Conservation (phyloP, 1,140 invertebrate species). For the Brachionus manjavacas region DNA sequence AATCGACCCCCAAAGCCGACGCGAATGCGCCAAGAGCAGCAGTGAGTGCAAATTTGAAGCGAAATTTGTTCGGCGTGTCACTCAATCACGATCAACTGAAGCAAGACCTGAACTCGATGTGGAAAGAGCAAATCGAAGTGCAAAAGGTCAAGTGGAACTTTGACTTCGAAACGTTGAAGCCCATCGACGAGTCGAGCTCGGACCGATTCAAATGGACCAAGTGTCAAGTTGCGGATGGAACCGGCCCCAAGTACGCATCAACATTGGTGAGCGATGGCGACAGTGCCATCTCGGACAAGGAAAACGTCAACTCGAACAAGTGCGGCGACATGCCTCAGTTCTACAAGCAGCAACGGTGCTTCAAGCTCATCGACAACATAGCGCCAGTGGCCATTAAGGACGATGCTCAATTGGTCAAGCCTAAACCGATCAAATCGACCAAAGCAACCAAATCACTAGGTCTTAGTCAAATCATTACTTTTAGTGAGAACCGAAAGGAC, state of each 20-base stretch:
- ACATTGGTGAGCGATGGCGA: not conserved
- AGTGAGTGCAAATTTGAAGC: not conserved
- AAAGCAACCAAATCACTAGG: not conserved
- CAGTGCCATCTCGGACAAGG: not conserved
- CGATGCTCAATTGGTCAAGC: not conserved
- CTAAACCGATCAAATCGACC: not conserved
- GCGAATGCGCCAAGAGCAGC: not conserved
- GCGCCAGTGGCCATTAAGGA: not conserved
- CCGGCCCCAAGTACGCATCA: not conserved
- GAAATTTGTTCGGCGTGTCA: conserved; percentile 23
- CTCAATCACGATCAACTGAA: conserved; percentile 30
- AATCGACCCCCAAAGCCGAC: not conserved
- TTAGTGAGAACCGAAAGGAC: conserved; percentile 37
- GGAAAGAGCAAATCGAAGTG: conserved; percentile 37
- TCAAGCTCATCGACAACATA: conserved; percentile 18
- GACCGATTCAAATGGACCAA: not conserved
- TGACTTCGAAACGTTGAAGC: conserved; percentile 18
- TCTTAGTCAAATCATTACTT: conserved; percentile 31
- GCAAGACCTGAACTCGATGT: conserved; percentile 25
- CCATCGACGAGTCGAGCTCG: not conserved
- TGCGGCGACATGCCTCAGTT: not conserved
- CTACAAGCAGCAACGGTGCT: conserved; percentile 29
- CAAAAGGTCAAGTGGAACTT: conserved; percentile 38
- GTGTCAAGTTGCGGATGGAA: not conserved
- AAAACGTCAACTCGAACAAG: conserved; percentile 12